These are phyloP conservation scores for Heliconius hortense DNA, from an alignment of 2,888 invertebrate genomes.

Conservation along the genomic window DNA sequence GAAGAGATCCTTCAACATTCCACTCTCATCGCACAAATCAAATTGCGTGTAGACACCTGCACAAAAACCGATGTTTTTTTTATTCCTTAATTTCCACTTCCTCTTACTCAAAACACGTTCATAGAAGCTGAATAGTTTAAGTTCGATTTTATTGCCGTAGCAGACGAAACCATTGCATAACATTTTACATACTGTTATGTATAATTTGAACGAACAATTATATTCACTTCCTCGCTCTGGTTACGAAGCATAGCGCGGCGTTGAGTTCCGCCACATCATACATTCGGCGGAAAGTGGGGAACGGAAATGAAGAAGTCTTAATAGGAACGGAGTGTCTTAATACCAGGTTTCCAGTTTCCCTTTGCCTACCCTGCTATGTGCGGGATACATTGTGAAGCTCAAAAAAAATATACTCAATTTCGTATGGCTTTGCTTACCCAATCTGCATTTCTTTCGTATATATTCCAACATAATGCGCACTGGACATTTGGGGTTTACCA, in stretches of 20 bases:
- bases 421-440: background rate
- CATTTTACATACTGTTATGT: too few relatives aligned
- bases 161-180: too few relatives aligned
- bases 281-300: background rate
- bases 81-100: too few relatives aligned
- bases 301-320: too few relatives aligned
- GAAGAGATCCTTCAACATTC: slow-evolving; percentile 59
- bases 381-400: background rate
- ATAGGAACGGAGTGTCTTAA: background rate
- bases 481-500: slow-evolving; percentile 69
- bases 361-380: background rate
- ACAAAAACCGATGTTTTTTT: background rate
- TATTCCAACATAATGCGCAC: slow-evolving; percentile 72
- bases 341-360: background rate
- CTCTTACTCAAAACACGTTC: background rate
- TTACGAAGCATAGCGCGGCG: background rate
- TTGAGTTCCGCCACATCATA: background rate
- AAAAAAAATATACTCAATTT: background rate
- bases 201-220: background rate
- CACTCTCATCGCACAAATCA: slow-evolving; percentile 66
- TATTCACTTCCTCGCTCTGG: background rate
- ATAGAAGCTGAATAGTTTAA: background rate
- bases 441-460: slow-evolving; percentile 65
- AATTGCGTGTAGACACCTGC: slow-evolving; percentile 61
- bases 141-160: background rate